Percentiles rank a stretch among this genome's conserved stretches.
Conservation (phyloP, 2,113 vertebrate species). For the Apeltes quadracus region DNA sequence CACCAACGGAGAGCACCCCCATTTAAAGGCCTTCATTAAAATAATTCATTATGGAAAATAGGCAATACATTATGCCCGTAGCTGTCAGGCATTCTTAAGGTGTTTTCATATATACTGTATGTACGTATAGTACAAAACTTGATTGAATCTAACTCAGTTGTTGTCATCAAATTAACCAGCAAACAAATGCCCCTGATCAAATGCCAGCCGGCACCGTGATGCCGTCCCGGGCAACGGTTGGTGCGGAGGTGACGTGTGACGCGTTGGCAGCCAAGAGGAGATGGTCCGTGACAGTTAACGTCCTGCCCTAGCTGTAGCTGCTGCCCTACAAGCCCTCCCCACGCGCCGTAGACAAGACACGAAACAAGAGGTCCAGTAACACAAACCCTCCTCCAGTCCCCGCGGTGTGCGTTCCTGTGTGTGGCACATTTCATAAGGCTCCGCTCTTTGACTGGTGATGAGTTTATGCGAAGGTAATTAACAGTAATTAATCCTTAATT, state of each 20-base stretch:
- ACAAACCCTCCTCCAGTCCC: conserved; percentile 59
- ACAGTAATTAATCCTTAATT: conserved; percentile 99
- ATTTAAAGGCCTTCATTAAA: conserved; percentile 83
- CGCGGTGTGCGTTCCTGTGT: conserved; percentile 81
- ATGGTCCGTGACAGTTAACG: conserved; percentile 65
- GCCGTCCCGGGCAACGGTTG: conserved; percentile 64
- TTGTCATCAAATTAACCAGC: conserved; percentile 15
- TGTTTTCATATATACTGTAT: conserved; percentile 67
- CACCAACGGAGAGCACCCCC: conserved; percentile 70
- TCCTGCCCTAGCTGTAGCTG: conserved; percentile 63
- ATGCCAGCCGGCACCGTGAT: conserved; percentile 45
- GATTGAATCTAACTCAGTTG: conserved; percentile 73
- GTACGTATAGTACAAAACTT: conserved; percentile 6
- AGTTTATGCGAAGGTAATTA: conserved; percentile 99
- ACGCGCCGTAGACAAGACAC: conserved; percentile 53
- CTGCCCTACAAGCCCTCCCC: conserved; percentile 75
- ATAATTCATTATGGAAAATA: conserved; percentile 82
- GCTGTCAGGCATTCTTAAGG: conserved; percentile 72
- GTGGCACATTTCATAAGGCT: conserved; percentile 99
- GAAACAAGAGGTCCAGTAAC: conserved; percentile 71
- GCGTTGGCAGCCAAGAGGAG: conserved; percentile 55
- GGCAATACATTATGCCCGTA: conserved; percentile 72
- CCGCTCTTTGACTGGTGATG: conserved; percentile 99
- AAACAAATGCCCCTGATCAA: conserved; percentile 43
- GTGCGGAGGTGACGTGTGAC: conserved; percentile 64